Evolutionary conservation across 2,797 vertebrate species (phyloP).

Genomic region (Premnoplex brunnescens): DNA sequence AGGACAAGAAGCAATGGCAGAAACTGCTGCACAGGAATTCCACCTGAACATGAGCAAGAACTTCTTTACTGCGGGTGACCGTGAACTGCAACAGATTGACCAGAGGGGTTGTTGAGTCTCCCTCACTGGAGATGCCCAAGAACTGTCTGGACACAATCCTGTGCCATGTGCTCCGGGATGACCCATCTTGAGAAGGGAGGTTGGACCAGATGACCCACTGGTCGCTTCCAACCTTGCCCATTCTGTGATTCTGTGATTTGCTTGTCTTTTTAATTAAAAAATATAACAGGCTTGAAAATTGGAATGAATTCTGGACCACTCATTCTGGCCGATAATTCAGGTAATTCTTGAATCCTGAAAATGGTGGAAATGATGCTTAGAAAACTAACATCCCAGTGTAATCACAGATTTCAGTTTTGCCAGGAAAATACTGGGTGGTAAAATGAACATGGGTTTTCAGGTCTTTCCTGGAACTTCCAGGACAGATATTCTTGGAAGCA

Average conservation of each 20-base stretch:
- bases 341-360: background rate
- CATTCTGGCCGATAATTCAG: background rate
- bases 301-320: background rate
- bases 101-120: background rate
- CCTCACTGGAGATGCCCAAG: background rate
- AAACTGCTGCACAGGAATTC: background rate
- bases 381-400: background rate
- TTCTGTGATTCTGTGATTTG: background rate
- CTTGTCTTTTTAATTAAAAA: background rate
- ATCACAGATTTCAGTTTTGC: background rate
- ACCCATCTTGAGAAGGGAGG: background rate
- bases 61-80: background rate
- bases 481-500: background rate
- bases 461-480: background rate
- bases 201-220: background rate
- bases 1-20: accelerated
- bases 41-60: accelerated
- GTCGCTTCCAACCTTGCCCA: background rate
- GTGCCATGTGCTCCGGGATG: background rate
- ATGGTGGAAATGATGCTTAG: background rate
- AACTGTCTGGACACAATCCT: accelerated
- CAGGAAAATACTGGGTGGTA: background rate
- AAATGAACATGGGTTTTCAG: background rate
- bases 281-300: background rate
- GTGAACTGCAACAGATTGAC: accelerated